Percentiles rank a stretch among this genome's conserved stretches.
Conservation (phyloP, 2,888 invertebrate genomes). For the Leptopilina drosophilae region DNA sequence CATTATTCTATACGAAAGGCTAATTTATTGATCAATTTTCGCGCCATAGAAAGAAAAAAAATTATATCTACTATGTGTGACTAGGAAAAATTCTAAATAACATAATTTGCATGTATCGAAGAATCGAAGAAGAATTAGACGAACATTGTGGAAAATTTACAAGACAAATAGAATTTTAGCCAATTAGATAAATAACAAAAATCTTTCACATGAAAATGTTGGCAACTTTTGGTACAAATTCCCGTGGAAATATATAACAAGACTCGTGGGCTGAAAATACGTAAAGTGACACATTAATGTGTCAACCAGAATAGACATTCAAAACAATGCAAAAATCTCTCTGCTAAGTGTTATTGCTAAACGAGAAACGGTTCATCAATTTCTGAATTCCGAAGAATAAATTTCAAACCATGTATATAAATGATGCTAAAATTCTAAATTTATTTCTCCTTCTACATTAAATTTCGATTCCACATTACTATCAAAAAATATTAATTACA, state of each 20-base stretch:
- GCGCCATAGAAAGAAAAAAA: not conserved
- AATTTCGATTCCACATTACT: too few relatives aligned
- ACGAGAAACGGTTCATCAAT: not conserved
- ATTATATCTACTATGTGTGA: not conserved
- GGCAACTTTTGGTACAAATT: not conserved
- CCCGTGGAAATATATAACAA: not conserved
- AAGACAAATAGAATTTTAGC: not conserved
- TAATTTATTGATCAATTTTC: constrained; percentile 17
- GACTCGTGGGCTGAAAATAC: not conserved
- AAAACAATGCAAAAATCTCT: constrained; percentile 1
- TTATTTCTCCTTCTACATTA: too few relatives aligned
- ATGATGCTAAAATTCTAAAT: too few relatives aligned
- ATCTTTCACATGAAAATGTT: too few relatives aligned
- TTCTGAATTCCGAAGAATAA: not conserved
- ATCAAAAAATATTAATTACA: too few relatives aligned
- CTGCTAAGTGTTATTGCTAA: constrained; percentile 2
- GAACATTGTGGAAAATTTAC: not conserved
- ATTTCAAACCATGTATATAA: too few relatives aligned
- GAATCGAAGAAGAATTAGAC: not conserved
- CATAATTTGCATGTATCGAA: not conserved
- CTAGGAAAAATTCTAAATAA: not conserved
- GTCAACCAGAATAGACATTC: constrained; percentile 23
- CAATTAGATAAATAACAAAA: too few relatives aligned
- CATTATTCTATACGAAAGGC: not conserved
- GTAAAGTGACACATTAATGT: not conserved